These are phyloP conservation scores for Archilochus colubris DNA, from an alignment of 2,113 vertebrate species.

Conservation along the genomic window DNA sequence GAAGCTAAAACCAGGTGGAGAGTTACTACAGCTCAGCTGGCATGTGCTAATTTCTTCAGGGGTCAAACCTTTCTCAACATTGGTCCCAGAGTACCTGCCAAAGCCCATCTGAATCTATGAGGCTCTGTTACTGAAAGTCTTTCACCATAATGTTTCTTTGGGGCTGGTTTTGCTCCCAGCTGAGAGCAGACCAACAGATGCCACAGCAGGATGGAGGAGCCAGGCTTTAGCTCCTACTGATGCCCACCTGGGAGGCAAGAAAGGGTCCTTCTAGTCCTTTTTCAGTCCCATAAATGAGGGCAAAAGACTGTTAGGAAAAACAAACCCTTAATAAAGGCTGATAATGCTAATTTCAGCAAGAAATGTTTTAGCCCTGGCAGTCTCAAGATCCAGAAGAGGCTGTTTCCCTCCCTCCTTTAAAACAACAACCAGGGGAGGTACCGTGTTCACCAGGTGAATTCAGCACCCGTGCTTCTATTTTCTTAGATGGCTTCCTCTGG, in stretches of 20 bases:
- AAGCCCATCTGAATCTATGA: background rate
- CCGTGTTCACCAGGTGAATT: background rate
- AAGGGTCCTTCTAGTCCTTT: background rate
- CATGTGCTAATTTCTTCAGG: background rate
- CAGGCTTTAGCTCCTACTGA: background rate
- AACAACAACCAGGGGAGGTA: background rate
- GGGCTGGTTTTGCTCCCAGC: background rate
- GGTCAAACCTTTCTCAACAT: background rate
- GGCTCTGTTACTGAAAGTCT: background rate
- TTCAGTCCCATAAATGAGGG: background rate
- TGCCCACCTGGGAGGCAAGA: background rate
- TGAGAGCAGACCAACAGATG: background rate
- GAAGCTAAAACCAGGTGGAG: background rate
- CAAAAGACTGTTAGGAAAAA: background rate
- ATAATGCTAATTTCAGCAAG: background rate
- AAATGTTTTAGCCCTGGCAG: background rate
- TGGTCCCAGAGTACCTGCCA: background rate
- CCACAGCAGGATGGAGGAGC: background rate
- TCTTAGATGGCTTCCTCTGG: background rate
- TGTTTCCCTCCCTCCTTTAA: background rate
- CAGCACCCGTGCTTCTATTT: background rate
- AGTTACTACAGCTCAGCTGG: background rate
- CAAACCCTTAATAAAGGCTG: background rate
- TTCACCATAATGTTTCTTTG: background rate
- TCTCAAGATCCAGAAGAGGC: background rate